Evolutionary conservation across 2,888 invertebrate species (phyloP).

Genomic region (Andrena trimmerana): DNA sequence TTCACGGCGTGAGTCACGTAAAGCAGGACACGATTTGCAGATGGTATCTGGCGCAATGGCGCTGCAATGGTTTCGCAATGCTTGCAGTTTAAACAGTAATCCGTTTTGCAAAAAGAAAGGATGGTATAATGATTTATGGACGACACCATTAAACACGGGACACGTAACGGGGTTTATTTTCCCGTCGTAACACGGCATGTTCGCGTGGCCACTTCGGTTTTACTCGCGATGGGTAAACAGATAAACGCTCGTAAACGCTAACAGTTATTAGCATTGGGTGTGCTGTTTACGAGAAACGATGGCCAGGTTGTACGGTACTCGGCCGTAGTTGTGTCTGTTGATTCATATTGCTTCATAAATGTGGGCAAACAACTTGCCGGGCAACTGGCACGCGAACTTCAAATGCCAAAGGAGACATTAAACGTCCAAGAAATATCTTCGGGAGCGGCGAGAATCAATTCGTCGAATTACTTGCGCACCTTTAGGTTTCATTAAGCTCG

Average conservation of each 20-base stretch:
- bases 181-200: background rate
- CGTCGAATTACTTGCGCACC: background rate
- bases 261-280: conserved; percentile 3
- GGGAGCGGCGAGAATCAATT: background rate
- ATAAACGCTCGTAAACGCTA: conserved; percentile 11
- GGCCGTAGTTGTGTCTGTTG: background rate
- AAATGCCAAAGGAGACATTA: conserved; percentile 8
- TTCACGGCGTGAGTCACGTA: too few relatives aligned
- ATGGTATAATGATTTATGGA: background rate
- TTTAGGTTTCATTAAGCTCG: too few relatives aligned
- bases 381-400: background rate
- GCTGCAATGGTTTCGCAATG: background rate
- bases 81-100: background rate
- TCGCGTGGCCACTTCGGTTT: conserved; percentile 11
- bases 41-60: too few relatives aligned
- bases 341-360: conserved; percentile 16
- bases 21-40: too few relatives aligned
- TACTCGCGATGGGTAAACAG: conserved; percentile 16
- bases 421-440: background rate
- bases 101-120: background rate
- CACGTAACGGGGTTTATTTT: background rate
- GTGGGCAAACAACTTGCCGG: background rate
- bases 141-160: background rate
- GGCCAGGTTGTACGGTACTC: conserved; percentile 3
- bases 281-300: conserved; percentile 17